phyloP scores from a whole-genome alignment of 2,113 vertebrate species.

The Probosciger aterrimus region DNA sequence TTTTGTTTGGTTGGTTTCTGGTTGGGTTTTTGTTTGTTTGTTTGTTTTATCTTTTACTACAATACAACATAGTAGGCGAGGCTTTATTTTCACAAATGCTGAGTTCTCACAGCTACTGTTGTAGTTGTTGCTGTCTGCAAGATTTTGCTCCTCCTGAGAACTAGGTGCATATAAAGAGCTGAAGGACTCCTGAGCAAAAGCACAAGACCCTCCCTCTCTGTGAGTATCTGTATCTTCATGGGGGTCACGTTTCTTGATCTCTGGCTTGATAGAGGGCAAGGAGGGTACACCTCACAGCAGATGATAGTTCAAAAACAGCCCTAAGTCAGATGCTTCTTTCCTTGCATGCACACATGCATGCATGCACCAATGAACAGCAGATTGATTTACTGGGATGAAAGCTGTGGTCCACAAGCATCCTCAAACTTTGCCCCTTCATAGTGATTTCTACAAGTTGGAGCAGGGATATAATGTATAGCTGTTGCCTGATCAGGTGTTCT shows the following conservation, averaged over 20 bases:
- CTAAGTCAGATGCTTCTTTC: neutral
- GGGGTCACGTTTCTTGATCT: neutral
- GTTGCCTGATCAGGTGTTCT: neutral
- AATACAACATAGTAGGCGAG: neutral
- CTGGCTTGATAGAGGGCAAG: neutral
- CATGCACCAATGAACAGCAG: neutral
- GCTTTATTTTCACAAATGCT: neutral
- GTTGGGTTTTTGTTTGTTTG: neutral
- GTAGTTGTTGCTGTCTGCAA: neutral
- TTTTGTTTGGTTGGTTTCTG: neutral
- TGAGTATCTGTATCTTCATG: accelerated
- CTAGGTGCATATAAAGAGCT: neutral
- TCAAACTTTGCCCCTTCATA: neutral
- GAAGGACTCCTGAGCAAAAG: neutral
- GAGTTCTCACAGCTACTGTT: neutral
- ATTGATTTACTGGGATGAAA: neutral
- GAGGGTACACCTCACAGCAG: neutral
- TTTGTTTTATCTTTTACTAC: neutral
- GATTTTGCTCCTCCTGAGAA: neutral
- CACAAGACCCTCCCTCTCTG: neutral
- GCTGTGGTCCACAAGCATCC: neutral
- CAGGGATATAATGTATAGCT: neutral
- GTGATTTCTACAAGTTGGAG: neutral
- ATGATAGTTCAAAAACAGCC: neutral
- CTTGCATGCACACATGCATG: neutral